Base-by-base conservation (phyloP, 2,888 invertebrate genomes). In the Nemotelus pantherinus region DNA sequence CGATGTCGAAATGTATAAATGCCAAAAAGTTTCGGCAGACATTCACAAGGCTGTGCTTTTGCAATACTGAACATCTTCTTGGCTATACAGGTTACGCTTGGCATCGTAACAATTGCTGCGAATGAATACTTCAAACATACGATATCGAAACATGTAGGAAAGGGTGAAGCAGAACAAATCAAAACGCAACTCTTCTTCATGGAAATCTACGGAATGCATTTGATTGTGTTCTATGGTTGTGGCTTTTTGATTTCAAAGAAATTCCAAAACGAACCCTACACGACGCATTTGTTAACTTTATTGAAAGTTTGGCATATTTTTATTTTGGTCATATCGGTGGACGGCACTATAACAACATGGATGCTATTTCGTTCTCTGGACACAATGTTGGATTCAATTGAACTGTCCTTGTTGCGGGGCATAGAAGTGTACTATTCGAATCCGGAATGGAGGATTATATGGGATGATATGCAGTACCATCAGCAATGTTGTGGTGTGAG, bases 371-470 rank as follows among this genome's bases (percentile, higher is more conserved):
- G 67, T n/a, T 60, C 64, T 2, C 65, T 57, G 25, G 57, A 71
- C n/a, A 57, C 75, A 0, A 53, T 81, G 45, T 44, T 64, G 47
- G 43, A 64, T 2, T 68, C 77, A 3, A 82, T 83, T 9, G 83
- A 85, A 70, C 80, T 78, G 9, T 82, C 86, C 3, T 78, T 87
- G 25, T 77, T 81, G 2, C 81, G 82, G 39, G 87, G 87, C 43
- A 86, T 87, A 5, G 84, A 87, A 41, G 77, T 83, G 44, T 87
- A 87, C 75, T 86, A 85, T 74, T 75, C 82, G 0, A 83, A 84
- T 74, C 85, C 86, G 0, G 83, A 86, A 5, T 86, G 87, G 87
- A 85, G 86, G 50, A 80, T 87, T 0, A 75, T 86, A 0, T 87
- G 86, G 87, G 87, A 87, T 75, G 81, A 82, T 10, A 50, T 87